Percentiles rank a stretch among this genome's conserved stretches.
phyloP scores from a whole-genome alignment of 2,888 invertebrate genomes.

The Loripinus fragilis region DNA sequence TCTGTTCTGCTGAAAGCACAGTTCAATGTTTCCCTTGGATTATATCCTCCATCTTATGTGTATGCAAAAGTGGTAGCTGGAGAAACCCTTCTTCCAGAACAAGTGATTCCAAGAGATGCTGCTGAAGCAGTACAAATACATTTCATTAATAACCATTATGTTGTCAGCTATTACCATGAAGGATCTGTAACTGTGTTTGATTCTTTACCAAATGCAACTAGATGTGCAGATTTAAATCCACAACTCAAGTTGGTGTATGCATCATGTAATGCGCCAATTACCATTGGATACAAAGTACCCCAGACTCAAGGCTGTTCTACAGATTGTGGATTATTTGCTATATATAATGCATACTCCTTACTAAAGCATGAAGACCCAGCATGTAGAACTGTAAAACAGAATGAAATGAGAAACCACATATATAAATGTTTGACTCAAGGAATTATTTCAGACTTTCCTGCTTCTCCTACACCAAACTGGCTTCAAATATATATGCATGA shows the following conservation, averaged over 20 bases:
- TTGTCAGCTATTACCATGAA: slow-evolving; percentile 7
- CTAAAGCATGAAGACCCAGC: neutral
- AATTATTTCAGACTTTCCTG: neutral
- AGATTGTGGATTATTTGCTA: slow-evolving; percentile 31
- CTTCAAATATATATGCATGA: no score
- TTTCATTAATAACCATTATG: no score
- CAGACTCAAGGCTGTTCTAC: no score
- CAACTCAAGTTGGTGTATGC: slow-evolving; percentile 14
- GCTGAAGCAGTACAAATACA: slow-evolving; percentile 27
- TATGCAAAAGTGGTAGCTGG: neutral
- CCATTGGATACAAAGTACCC: slow-evolving; percentile 9
- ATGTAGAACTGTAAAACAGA: neutral
- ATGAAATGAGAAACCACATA: neutral
- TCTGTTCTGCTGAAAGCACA: neutral
- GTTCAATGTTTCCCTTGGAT: neutral
- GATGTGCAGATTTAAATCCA: neutral
- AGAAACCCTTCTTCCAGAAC: neutral
- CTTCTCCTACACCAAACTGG: no score
- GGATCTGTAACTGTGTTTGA: slow-evolving; percentile 15
- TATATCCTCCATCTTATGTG: neutral
- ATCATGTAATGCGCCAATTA: neutral
- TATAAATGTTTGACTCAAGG: neutral
- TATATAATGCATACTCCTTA: neutral
- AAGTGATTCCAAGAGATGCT: neutral
- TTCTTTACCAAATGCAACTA: neutral